Percentiles rank a stretch among this genome's conserved stretches.
Conservation (phyloP, 2,888 invertebrate species). For the Napeogenes sylphis region DNA sequence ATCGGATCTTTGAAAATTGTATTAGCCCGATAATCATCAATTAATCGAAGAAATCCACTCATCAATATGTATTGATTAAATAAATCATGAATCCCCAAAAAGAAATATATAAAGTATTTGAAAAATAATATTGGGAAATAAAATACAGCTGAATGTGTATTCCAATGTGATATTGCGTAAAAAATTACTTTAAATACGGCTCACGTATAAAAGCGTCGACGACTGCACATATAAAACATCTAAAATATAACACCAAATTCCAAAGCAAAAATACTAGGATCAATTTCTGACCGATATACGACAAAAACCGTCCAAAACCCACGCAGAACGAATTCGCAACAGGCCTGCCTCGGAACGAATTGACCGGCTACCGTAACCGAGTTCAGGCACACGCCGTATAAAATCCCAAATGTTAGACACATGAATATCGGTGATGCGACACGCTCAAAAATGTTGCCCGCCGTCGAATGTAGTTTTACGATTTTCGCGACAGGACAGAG, state of each 20-base stretch:
- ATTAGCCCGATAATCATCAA: no score
- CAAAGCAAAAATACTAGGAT: background rate
- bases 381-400: slow-evolving; percentile 30
- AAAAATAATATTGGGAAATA: slow-evolving; percentile 9
- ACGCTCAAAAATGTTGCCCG: slow-evolving; percentile 42
- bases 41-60: no score
- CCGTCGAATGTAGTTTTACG: slow-evolving; percentile 30
- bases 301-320: slow-evolving; percentile 14
- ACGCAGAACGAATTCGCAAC: slow-evolving; percentile 28
- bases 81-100: no score
- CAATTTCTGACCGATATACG: slow-evolving; percentile 9
- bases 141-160: background rate
- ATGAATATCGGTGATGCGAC: slow-evolving; percentile 35
- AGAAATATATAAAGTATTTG: background rate
- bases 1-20: no score
- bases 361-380: slow-evolving; percentile 49
- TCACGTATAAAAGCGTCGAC: background rate
- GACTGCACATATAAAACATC: background rate
- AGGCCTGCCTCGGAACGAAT: slow-evolving; percentile 55
- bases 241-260: slow-evolving; percentile 3
- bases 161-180: background rate
- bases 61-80: no score
- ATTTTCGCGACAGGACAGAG: slow-evolving; percentile 27
- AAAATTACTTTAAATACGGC: background rate
- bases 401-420: slow-evolving; percentile 34